Base-by-base conservation (phyloP, 2,113 vertebrate species). In the Pogona vitticeps region DNA sequence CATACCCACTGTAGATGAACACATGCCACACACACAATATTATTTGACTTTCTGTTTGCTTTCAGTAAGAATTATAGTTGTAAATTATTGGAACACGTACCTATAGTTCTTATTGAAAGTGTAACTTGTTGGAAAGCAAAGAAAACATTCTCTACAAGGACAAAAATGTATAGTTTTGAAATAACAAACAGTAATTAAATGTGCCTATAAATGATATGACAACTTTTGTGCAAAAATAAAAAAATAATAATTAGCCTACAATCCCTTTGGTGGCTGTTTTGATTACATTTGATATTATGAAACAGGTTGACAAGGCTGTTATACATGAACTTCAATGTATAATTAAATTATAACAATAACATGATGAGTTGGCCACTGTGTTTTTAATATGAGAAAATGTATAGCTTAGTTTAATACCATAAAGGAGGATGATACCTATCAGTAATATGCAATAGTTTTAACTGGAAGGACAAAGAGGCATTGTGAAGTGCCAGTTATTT, bases 341-440 rank as follows among this genome's bases (percentile, higher is more conserved):
- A 56, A 77, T 67, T 77, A 52, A 20, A 76, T 85, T 56, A 12
- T 77, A 76, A 67, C 67, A 80, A 75, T 84, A 59, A 91, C 56
- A 67, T 76, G 82, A 31, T 76, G 86, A 88, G 33, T 70, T 81
- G 40, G n/a, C 20, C 13, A 23, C 46, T 10, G 78, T 61, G 28
- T 10, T 52, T 78, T 13, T 71, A 68, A 82, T 33, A 56, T 83
- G 42, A 61, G n/a, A 38, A 85, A 88, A 88, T 75, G 18, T 56
- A 68, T 40, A 90, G 73, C 85, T 91, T 80, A 90, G 17, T 87
- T 77, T 65, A 90, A 88, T 89, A 92, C 88, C 81, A 91, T 91
- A 95, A 96, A 95, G 93, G 94, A 96, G 93, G 94, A 91, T 96
- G 95, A 96, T 95, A 96, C 91, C 95, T 96, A 96, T 92, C 95